phyloP scores from a whole-genome alignment of 2,888 invertebrate genomes.

The Coleophora flavipennella region DNA sequence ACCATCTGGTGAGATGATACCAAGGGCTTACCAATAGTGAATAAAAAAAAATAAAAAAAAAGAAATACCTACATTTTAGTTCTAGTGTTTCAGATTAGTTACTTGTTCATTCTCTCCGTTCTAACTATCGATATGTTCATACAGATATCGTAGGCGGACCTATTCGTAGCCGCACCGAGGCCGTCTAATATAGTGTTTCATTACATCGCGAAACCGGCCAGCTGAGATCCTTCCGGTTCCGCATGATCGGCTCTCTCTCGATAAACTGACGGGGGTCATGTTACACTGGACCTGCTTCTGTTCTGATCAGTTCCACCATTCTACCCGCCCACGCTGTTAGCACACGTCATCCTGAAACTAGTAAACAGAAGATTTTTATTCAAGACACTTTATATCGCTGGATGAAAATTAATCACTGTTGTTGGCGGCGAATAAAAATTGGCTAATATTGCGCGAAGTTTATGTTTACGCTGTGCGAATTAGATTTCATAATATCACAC shows the following conservation, averaged over 20 bases:
- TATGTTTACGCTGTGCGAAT: no score
- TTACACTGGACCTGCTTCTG: not conserved
- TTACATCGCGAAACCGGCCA: conserved; percentile 41
- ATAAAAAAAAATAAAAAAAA: no score
- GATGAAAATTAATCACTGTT: conserved; percentile 1
- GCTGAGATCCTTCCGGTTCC: not conserved
- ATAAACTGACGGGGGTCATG: not conserved
- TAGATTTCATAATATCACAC: no score
- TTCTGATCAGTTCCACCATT: not conserved
- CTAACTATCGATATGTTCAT: conserved; percentile 8
- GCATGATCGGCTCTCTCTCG: not conserved
- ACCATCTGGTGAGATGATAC: no score
- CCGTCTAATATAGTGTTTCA: conserved; percentile 66
- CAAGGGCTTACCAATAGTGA: no score
- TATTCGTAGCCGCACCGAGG: conserved; percentile 59
- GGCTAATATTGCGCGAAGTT: no score
- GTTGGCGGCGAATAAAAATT: not conserved
- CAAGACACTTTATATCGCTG: conserved; percentile 1
- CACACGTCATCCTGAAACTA: conserved; percentile 1
- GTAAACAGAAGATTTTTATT: conserved; percentile 2
- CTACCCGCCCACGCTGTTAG: conserved; percentile 1
- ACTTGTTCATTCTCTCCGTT: no score
- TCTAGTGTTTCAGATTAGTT: no score
- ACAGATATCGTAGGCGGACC: conserved; percentile 53
- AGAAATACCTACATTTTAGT: conserved; percentile 16